Evolutionary conservation across 2,797 vertebrate species (phyloP).

Genomic region (Lepus townsendii): DNA sequence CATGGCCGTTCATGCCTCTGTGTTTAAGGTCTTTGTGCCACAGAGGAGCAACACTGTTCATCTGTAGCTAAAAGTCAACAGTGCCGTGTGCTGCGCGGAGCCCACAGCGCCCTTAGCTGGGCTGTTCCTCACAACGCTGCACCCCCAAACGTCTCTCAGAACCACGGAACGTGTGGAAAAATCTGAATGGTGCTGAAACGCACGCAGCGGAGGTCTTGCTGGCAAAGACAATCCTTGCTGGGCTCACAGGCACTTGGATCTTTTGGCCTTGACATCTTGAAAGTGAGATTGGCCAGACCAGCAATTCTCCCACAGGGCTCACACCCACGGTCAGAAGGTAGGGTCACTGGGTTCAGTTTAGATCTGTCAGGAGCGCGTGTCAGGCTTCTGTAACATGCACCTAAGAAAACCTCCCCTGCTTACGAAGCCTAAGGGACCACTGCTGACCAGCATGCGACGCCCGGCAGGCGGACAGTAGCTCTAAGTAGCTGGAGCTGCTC

Average conservation of each 20-base stretch:
- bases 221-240: accelerated
- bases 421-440: too few relatives aligned
- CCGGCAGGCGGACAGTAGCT: too few relatives aligned
- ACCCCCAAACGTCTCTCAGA: not conserved
- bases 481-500: accelerated
- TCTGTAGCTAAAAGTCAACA: not conserved
- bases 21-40: not conserved
- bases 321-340: accelerated
- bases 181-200: not conserved
- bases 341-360: accelerated
- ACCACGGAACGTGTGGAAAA: accelerated
- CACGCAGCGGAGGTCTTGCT: too few relatives aligned
- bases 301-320: accelerated
- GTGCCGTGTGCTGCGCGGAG: too few relatives aligned
- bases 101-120: too few relatives aligned
- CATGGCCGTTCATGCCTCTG: not conserved
- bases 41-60: not conserved
- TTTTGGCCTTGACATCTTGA: not conserved
- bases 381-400: accelerated
- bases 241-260: accelerated
- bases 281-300: not conserved
- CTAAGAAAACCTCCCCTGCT: not conserved
- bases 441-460: too few relatives aligned
- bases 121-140: not conserved
- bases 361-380: accelerated